These are phyloP conservation scores for Tenthredo livida DNA, from an alignment of 2,888 invertebrate genomes.

Conservation along the genomic window DNA sequence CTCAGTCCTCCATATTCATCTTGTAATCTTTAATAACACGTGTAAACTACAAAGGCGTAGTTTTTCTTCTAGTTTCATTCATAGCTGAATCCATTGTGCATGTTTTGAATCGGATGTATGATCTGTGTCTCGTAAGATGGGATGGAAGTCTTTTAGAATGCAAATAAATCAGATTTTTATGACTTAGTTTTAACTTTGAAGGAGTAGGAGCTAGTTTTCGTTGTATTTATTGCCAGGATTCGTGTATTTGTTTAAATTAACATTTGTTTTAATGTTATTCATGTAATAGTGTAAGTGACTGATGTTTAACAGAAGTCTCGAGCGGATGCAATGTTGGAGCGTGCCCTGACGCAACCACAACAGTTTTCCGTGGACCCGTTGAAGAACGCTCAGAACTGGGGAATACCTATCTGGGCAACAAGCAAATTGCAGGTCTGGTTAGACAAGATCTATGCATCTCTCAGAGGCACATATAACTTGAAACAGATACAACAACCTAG, in stretches of 20 bases:
- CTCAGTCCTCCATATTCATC: background rate
- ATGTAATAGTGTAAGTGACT: background rate
- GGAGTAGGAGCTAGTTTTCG: background rate
- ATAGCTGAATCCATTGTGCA: background rate
- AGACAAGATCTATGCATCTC: slow-evolving; percentile 83
- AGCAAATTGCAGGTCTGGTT: slow-evolving; percentile 80
- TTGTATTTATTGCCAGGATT: slow-evolving; percentile 55
- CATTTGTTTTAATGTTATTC: slow-evolving; percentile 17
- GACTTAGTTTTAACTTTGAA: background rate
- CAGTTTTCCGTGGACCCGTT: slow-evolving; percentile 79
- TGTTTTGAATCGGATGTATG: background rate
- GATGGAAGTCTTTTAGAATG: background rate
- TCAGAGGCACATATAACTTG: slow-evolving; percentile 72
- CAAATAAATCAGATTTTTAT: background rate
- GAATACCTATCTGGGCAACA: slow-evolving; percentile 80
- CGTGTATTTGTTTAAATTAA: background rate
- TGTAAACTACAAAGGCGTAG: background rate
- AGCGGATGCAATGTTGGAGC: slow-evolving; percentile 91
- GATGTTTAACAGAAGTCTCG: slow-evolving; percentile 80
- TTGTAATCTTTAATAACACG: background rate
- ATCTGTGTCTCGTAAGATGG: background rate
- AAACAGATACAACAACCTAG: slow-evolving; percentile 64
- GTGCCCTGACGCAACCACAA: slow-evolving; percentile 81
- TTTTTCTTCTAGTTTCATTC: background rate
- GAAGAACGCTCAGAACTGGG: slow-evolving; percentile 80